Base-by-base conservation (phyloP, 2,113 vertebrate species). In the Uria aalge region DNA sequence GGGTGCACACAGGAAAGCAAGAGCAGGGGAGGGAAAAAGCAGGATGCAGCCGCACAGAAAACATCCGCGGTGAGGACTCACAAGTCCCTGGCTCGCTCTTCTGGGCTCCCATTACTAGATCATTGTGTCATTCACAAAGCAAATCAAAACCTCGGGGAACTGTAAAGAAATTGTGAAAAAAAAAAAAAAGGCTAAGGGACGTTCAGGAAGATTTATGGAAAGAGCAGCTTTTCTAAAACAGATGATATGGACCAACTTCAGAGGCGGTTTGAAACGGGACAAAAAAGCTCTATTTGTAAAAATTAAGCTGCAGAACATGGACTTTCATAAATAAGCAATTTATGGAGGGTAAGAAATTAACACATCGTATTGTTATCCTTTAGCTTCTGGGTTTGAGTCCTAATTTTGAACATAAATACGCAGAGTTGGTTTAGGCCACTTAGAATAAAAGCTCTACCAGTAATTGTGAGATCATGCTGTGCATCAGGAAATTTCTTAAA, bases 331-430 rank as follows among this genome's bases (percentile, higher is more conserved):
- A 86, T 36, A 59, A 90, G 38, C 60, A 77, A 80, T 74, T 96
- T 88, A 93, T 7, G 27, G 43, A 80, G 52, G 78, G 43, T 72
- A 94, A 90, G 76, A 93, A 93, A 92, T 92, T 55, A 94, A 92
- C 67, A 80, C 79, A 59, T 82, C 1, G 1, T 43, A 74, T 67
- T 93, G 83, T 71, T 81, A 93, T 63, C 52, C 85, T 94, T 81
- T 52, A 88, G 79, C 72, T 89, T 95, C 85, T 84, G 67, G n/a
- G 43, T 83, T 74, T 87, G 64, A 91, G 68, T 84, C 64, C 52
- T 94, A 56, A 94, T 96, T 91, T 81, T 94, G 80, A 94, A 81
- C 84, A 86, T 71, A 96, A 96, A 95, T 47, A 71, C 50, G 83
- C 17, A 34, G 59, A 71, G 47, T 14, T 94, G 50, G 66, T 96